Evolutionary conservation across 2,888 invertebrate genomes (phyloP), one percentile per base, ranked within the genome.

Genomic region (Cataglyphis cursor): DNA sequence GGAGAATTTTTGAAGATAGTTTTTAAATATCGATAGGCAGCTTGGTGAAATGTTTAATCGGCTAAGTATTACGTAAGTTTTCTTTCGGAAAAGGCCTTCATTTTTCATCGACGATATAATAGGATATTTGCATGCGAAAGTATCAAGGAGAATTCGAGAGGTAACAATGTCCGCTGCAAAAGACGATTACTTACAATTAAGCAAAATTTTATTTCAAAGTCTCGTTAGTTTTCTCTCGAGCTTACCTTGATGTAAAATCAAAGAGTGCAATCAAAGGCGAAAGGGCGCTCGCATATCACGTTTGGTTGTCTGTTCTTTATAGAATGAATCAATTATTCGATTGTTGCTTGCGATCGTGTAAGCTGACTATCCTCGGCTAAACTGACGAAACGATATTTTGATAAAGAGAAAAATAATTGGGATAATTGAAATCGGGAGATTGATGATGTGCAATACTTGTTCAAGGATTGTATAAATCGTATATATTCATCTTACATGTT

Each of bases 351-450:
- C 38, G 66, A 57, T 28, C 41, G 18, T 18, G 38, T 54, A 31
- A 76, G 54, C 68, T 18, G 31, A 44, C 18, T 66, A 28, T 86
- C 73, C 74, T 75, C 75, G 80, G 81, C 68, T 64, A 86, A 81
- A 81, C 84, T 85, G 85, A 87, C 82, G 76, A 91, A 87, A 90
- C 87, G 87, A 91, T 92, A 92, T 92, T 92, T 93, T 93, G 87
- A 89, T 92, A 93, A 86, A 66, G 41, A 65, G 10, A 18, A 68
- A 75, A 44, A 41, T 31, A 62, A 51, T 18, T 6, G 48, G 4
- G 44, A 38, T 61, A 82, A 31, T 85, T 61, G 24, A 78, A 75
- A 31, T 64, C 38, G 44, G 48, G 68, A 61, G 28, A 28, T 8
- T n/a, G 51, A n/a, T 54, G 78, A 35, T 73, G 82, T 81, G 61